phyloP scores from a whole-genome alignment of 2,113 vertebrate genomes.

The Mobula hypostoma region DNA sequence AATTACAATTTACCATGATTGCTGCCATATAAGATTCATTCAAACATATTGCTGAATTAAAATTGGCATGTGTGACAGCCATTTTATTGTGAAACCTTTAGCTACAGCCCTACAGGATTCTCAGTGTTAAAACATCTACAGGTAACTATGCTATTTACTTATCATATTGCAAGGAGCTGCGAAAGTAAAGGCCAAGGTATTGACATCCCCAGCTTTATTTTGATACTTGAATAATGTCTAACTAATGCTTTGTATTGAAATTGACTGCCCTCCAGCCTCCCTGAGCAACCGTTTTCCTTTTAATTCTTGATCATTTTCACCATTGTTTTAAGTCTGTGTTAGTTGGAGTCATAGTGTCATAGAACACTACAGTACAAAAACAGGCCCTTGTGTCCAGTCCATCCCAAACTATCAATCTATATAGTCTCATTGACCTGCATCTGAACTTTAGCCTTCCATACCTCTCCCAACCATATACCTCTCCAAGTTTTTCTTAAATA shows the following conservation, averaged over 20 bases:
- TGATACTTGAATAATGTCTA: background rate
- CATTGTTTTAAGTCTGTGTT: background rate
- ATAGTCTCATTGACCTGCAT: too few relatives aligned
- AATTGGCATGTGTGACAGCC: background rate
- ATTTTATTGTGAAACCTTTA: background rate
- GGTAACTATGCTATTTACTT: background rate
- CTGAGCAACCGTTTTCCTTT: background rate
- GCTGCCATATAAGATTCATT: background rate
- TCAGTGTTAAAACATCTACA: background rate
- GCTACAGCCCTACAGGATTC: background rate
- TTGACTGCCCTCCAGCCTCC: background rate
- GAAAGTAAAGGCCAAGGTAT: background rate
- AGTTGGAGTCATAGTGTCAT: too few relatives aligned
- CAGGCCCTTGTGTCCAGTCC: too few relatives aligned
- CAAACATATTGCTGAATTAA: background rate
- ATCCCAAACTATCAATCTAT: too few relatives aligned
- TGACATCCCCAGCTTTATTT: background rate
- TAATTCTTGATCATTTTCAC: background rate
- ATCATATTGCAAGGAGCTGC: background rate
- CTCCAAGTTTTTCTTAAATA: too few relatives aligned
- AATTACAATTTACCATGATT: background rate
- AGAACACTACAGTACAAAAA: too few relatives aligned
- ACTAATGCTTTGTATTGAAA: background rate
- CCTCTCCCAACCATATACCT: too few relatives aligned
- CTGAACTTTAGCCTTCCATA: too few relatives aligned